phyloP scores from a whole-genome alignment of 2,888 invertebrate genomes.

The Oligia latruncula region DNA sequence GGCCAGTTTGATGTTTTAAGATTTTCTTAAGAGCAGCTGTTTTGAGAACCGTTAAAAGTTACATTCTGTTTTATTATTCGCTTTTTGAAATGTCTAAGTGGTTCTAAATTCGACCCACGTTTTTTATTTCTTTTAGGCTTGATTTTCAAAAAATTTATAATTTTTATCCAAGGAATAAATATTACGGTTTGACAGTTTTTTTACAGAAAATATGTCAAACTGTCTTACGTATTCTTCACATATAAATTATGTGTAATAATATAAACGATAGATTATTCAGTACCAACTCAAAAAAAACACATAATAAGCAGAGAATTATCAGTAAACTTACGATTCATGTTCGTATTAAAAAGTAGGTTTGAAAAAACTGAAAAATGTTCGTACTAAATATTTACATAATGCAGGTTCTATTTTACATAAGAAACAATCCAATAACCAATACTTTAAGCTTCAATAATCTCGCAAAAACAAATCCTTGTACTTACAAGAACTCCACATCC shows the following conservation, averaged over 20 bases:
- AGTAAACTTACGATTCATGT: neutral
- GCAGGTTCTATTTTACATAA: constrained; percentile 8
- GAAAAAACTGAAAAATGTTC: neutral
- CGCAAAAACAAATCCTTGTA: constrained; percentile 34
- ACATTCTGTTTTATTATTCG: constrained; percentile 26
- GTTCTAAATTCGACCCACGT: neutral
- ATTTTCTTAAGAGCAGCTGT: constrained; percentile 18
- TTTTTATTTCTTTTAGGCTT: neutral
- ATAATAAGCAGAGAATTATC: neutral
- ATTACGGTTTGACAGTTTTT: no score
- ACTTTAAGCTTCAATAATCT: constrained; percentile 22
- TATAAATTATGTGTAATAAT: neutral
- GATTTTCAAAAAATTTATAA: no score
- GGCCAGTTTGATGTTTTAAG: neutral
- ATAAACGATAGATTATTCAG: constrained; percentile 5
- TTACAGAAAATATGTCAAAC: neutral
- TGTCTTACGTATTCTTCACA: neutral
- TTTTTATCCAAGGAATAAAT: no score
- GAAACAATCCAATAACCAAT: constrained; percentile 6
- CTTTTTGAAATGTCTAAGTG: neutral
- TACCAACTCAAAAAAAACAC: neutral
- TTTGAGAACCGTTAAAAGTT: constrained; percentile 12
- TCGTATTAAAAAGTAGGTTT: constrained; percentile 5
- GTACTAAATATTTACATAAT: constrained; percentile 9
- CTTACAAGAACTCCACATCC: constrained; percentile 15